Conservation (phyloP, 2,888 invertebrate species). For the Cheilosia impressa region DNA sequence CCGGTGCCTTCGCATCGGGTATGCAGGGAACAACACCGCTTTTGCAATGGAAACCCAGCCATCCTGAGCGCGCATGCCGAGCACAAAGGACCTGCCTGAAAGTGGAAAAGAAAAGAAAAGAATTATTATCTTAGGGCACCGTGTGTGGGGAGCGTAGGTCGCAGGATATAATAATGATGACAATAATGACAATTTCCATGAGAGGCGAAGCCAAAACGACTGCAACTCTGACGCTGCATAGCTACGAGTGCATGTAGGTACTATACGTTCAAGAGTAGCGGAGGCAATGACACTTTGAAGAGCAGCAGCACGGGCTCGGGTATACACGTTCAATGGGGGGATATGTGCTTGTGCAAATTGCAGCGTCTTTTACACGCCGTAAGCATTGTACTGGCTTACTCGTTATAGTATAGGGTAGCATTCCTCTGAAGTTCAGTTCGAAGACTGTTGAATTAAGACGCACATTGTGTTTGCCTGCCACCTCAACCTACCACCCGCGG, state of each 20-base stretch:
- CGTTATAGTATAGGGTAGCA: slow-evolving; percentile 35
- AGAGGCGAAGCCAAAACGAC: slow-evolving; percentile 38
- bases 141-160: slow-evolving; percentile 51
- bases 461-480: slow-evolving; percentile 44
- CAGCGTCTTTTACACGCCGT: slow-evolving; percentile 66
- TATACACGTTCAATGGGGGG: neutral
- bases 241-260: neutral
- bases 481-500: neutral
- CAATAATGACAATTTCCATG: slow-evolving; percentile 73
- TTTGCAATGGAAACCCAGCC: slow-evolving; percentile 25
- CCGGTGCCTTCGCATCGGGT: slow-evolving; percentile 45
- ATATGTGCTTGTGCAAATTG: slow-evolving; percentile 43
- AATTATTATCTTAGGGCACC: slow-evolving; percentile 59
- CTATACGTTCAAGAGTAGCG: slow-evolving; percentile 57
- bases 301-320: slow-evolving; percentile 6
- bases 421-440: slow-evolving; percentile 37
- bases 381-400: slow-evolving; percentile 66
- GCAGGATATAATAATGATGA: slow-evolving; percentile 73
- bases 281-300: slow-evolving; percentile 74
- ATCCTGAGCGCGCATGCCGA: slow-evolving; percentile 58
- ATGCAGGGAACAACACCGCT: slow-evolving; percentile 39
- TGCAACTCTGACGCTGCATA: neutral
- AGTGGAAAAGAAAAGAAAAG: slow-evolving; percentile 64
- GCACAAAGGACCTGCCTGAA: slow-evolving; percentile 61
- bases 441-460: slow-evolving; percentile 59